Percentiles rank a stretch among this genome's conserved stretches.
phyloP scores from a whole-genome alignment of 1,140 invertebrate species.

The Phenacoccus solenopsis region DNA sequence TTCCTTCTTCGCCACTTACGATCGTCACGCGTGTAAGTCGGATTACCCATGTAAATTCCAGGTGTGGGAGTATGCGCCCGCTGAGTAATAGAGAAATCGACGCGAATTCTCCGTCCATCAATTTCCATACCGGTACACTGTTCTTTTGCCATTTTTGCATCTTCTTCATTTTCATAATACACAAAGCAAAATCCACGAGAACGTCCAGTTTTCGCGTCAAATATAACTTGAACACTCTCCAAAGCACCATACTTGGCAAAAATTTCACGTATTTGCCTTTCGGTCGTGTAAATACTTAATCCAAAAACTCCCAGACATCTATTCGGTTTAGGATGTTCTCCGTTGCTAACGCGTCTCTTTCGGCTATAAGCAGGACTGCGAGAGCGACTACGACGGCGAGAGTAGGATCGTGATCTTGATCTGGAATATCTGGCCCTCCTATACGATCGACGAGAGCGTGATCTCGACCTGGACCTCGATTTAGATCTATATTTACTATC shows the following conservation, averaged over 20 bases:
- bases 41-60: slow-evolving; percentile 94
- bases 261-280: slow-evolving; percentile 83
- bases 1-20: slow-evolving; percentile 12
- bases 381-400: background rate
- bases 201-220: slow-evolving; percentile 82
- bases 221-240: slow-evolving; percentile 85
- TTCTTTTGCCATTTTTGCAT: slow-evolving; percentile 89
- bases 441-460: background rate
- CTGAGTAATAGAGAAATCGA: slow-evolving; percentile 96
- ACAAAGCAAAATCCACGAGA: slow-evolving; percentile 96
- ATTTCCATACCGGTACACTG: slow-evolving; percentile 87
- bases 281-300: slow-evolving; percentile 80
- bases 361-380: background rate
- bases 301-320: slow-evolving; percentile 90
- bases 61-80: slow-evolving; percentile 94
- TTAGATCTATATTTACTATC: background rate
- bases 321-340: slow-evolving; percentile 71
- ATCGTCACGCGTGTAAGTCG: slow-evolving; percentile 40
- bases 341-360: background rate
- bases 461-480: background rate
- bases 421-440: background rate
- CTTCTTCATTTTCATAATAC: slow-evolving; percentile 78
- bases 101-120: slow-evolving; percentile 81
- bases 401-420: background rate
- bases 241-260: slow-evolving; percentile 86